These are phyloP conservation scores for Drosophila macrothrix DNA, from an alignment of 2,888 invertebrate species.

Conservation along the genomic window DNA sequence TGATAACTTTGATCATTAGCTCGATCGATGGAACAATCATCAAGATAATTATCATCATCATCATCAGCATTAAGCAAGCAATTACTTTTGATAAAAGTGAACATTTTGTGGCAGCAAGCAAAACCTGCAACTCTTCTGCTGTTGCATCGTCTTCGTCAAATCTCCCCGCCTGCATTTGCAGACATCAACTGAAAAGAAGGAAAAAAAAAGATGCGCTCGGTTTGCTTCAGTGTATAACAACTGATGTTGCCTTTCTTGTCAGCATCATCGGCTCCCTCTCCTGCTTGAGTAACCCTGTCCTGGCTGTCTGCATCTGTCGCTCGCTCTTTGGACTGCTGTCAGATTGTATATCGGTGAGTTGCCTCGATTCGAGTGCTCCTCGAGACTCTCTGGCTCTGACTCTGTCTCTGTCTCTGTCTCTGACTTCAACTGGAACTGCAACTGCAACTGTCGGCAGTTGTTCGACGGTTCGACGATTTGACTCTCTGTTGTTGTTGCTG, in stretches of 20 bases:
- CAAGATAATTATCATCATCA: constrained; percentile 18
- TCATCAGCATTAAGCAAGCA: constrained; percentile 37
- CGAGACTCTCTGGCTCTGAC: constrained; percentile 18
- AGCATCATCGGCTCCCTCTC: not conserved
- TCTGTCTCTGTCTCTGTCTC: not conserved
- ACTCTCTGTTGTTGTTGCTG: constrained; percentile 40
- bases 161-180: not conserved
- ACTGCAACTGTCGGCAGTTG: constrained; percentile 28
- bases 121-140: not conserved
- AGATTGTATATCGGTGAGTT: constrained; percentile 65
- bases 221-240: constrained; percentile 24
- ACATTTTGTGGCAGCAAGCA: constrained; percentile 45
- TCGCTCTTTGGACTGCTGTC: constrained; percentile 64
- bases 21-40: constrained; percentile 11
- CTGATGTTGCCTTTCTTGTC: constrained; percentile 9
- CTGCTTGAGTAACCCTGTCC: not conserved
- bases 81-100: constrained; percentile 58
- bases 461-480: constrained; percentile 5
- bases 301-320: constrained; percentile 47
- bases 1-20: constrained; percentile 43
- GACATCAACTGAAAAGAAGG: constrained; percentile 25
- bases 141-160: not conserved
- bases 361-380: constrained; percentile 27
- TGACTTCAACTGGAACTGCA: constrained; percentile 13
- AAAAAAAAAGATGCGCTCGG: constrained; percentile 41